These are phyloP conservation scores for Ctenosaura bakeri DNA, from an alignment of 2,797 vertebrate genomes.

Conservation along the genomic window DNA sequence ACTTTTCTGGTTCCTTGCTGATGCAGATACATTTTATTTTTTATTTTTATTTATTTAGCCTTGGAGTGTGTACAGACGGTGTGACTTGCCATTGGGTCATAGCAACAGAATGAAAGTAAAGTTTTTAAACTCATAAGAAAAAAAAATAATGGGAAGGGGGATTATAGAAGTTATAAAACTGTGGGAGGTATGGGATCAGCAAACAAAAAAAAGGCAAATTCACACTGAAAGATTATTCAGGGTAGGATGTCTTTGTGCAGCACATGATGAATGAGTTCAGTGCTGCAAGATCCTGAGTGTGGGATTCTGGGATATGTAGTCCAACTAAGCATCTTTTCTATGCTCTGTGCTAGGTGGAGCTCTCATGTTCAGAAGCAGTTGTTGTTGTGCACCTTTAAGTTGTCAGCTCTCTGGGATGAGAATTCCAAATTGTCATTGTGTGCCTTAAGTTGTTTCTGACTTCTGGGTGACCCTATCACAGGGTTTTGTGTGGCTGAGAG, in stretches of 20 bases:
- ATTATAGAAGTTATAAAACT: background rate
- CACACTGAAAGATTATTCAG: background rate
- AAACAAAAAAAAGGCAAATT: background rate
- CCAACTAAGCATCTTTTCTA: no score
- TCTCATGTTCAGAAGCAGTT: background rate
- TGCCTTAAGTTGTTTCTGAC: no score
- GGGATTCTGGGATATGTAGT: background rate
- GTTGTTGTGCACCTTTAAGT: no score
- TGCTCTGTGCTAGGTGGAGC: background rate
- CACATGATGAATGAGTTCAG: background rate
- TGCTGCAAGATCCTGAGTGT: background rate
- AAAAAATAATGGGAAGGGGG: background rate
- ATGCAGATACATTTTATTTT: background rate
- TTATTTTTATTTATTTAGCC: background rate
- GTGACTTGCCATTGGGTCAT: background rate
- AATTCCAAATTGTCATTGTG: no score
- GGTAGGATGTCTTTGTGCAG: background rate
- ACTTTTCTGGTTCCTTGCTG: background rate
- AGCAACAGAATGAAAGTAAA: background rate
- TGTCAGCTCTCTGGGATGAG: no score
- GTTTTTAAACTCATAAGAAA: background rate
- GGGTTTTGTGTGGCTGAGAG: no score
- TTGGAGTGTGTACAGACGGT: background rate
- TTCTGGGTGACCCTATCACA: no score
- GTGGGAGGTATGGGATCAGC: background rate